Percentiles rank a stretch among this genome's conserved stretches.
Evolutionary conservation across 2,888 invertebrate species (phyloP).

Genomic region (Papilio gigon): DNA sequence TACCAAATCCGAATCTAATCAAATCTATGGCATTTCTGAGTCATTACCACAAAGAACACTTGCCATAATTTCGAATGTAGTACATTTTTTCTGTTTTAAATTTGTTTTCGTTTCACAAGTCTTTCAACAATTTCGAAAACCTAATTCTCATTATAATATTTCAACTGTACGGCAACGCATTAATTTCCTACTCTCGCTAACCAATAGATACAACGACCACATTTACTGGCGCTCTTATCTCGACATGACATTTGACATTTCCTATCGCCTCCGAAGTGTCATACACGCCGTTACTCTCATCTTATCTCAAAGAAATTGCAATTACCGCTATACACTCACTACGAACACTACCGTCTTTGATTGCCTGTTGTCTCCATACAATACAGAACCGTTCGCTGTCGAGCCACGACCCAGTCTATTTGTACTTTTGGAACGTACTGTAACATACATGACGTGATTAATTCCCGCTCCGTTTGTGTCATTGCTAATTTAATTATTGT

Average conservation of each 20-base stretch:
- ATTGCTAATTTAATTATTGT: slow-evolving; percentile 67
- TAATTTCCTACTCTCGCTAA: slow-evolving; percentile 21
- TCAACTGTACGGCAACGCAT: slow-evolving; percentile 1
- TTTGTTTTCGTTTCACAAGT: not conserved
- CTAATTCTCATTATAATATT: not conserved
- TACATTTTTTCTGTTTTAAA: not conserved
- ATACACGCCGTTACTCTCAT: slow-evolving; percentile 66
- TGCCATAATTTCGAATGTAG: too few relatives aligned
- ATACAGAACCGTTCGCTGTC: slow-evolving; percentile 33
- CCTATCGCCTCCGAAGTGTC: slow-evolving; percentile 64
- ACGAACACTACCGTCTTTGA: slow-evolving; percentile 27
- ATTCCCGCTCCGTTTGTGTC: slow-evolving; percentile 64
- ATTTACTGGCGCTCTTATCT: slow-evolving; percentile 54
- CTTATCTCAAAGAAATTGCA: slow-evolving; percentile 59
- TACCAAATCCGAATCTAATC: not conserved
- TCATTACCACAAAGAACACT: too few relatives aligned
- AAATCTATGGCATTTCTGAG: not conserved
- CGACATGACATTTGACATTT: slow-evolving; percentile 62
- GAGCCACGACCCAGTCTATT: slow-evolving; percentile 18
- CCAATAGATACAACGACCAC: slow-evolving; percentile 37
- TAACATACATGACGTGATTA: slow-evolving; percentile 55
- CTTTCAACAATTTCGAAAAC: not conserved
- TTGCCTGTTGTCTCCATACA: slow-evolving; percentile 3
- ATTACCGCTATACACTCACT: slow-evolving; percentile 53
- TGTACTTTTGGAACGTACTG: slow-evolving; percentile 39